Evolutionary conservation across 1,140 invertebrate species (phyloP), one percentile per base, ranked within the genome.

Genomic region (Pinna nobilis): DNA sequence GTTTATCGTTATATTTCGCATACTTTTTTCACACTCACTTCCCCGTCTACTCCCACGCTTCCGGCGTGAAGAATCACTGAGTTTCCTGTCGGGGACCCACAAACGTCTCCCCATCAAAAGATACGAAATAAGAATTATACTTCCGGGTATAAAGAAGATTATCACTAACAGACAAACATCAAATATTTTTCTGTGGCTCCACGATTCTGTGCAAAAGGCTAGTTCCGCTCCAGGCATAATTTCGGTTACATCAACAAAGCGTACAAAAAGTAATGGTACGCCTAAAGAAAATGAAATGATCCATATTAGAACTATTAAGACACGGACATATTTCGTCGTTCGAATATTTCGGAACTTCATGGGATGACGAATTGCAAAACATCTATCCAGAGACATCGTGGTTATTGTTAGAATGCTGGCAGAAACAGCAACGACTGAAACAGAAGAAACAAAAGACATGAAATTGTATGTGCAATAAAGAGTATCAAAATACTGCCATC

Each of bases 331-430:
- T 39, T 92, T 90, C 0, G 93, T 93, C 1, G 92, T 92, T n/a
- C 91, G 91, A 70, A 93, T 88, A 85, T 92, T 91, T 59, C 92
- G 90, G 76, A 93, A 91, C 9, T 92, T 91, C 50, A 94, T 92
- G 0, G 93, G 93, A 84, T 93, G 93, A 53, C 93, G 91, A 76
- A 95, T 94, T 4, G 94, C 94, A 63, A 94, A 85, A 82, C 93
- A 94, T 41, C 94, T 90, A 82, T 94, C 94, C 25, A 95, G 90
- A 47, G 93, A 93, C 94, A 95, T 94, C 0, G 92, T 93, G 0
- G 93, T 94, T 72, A 95, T 94, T 3, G 94, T 94, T 84, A 94
- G 94, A 25, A 94, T 93, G 72, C 93, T 94, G 0, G 93, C 93
- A 0, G 93, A 92, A 0, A 94, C 93, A 4, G 93, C 91, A 11